A percentile compares a stretch with the other conserved stretches of the same genome.
These are phyloP conservation scores for Mormyrops attenuatus DNA, from an alignment of 2,797 vertebrate genomes.

Conservation along the genomic window DNA sequence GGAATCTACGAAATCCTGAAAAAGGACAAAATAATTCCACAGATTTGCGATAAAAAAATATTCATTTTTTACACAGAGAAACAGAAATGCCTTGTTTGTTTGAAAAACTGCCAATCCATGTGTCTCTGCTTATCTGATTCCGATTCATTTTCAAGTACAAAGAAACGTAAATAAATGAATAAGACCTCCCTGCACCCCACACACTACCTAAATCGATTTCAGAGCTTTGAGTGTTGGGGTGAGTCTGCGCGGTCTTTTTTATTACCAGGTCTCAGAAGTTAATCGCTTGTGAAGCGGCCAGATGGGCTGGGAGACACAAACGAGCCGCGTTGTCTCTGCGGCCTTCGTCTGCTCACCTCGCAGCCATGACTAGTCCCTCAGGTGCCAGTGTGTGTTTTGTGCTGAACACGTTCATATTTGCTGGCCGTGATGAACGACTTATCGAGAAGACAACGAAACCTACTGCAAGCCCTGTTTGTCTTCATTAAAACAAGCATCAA, in stretches of 20 bases:
- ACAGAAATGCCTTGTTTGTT: not conserved
- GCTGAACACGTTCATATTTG: not conserved
- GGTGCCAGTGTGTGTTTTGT: not conserved
- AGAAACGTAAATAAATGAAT: not conserved
- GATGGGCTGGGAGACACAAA: not conserved
- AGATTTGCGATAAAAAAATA: not conserved
- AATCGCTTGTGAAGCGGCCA: constrained; percentile 5
- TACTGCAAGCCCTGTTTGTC: not conserved
- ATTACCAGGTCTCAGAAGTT: constrained; percentile 5
- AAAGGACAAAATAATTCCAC: not conserved
- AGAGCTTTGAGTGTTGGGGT: not conserved
- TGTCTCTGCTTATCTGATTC: not conserved
- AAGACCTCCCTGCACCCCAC: not conserved
- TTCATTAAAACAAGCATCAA: not conserved
- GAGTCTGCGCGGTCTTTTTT: not conserved
- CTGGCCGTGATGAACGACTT: not conserved
- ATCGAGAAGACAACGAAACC: not conserved
- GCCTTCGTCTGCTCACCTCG: not conserved
- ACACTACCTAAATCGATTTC: not conserved
- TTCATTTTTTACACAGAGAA: not conserved
- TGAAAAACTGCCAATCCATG: not conserved
- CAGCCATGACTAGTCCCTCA: not conserved
- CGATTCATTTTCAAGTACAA: not conserved
- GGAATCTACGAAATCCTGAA: not conserved
- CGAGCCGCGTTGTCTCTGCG: not conserved